These are phyloP conservation scores for Onthophagus taurus DNA, from an alignment of 1,140 invertebrate species.

Conservation along the genomic window DNA sequence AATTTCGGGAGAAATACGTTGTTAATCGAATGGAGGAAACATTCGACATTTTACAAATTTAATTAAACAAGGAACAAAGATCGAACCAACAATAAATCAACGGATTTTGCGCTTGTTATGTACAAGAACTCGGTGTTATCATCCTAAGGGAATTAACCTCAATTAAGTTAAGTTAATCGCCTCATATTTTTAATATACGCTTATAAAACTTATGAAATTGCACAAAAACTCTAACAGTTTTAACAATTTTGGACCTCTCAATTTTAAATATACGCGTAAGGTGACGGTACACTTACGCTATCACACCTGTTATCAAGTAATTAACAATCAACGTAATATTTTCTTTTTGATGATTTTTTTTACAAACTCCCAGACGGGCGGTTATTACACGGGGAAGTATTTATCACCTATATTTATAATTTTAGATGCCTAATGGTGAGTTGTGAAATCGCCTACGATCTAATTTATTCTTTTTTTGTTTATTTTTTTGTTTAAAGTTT, in stretches of 20 bases:
- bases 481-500: no score
- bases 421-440: no score
- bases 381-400: no score
- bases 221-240: slow-evolving; percentile 37
- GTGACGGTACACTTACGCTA: slow-evolving; percentile 33
- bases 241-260: slow-evolving; percentile 39
- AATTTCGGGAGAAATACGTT: no score
- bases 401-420: no score
- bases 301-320: no score
- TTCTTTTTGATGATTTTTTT: no score
- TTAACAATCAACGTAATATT: no score
- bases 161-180: slow-evolving; percentile 32
- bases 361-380: no score
- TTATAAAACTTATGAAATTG: slow-evolving; percentile 40
- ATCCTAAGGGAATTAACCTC: slow-evolving; percentile 33
- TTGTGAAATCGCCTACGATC: no score
- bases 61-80: background rate
- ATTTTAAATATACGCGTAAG: slow-evolving; percentile 35
- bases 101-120: background rate
- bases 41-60: background rate
- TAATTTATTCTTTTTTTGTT: no score
- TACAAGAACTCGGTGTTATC: slow-evolving; percentile 19
- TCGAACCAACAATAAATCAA: background rate
- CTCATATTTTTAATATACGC: slow-evolving; percentile 31
- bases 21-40: no score